Conservation (phyloP, 1,140 invertebrate genomes). For the Antheraea pernyi region DNA sequence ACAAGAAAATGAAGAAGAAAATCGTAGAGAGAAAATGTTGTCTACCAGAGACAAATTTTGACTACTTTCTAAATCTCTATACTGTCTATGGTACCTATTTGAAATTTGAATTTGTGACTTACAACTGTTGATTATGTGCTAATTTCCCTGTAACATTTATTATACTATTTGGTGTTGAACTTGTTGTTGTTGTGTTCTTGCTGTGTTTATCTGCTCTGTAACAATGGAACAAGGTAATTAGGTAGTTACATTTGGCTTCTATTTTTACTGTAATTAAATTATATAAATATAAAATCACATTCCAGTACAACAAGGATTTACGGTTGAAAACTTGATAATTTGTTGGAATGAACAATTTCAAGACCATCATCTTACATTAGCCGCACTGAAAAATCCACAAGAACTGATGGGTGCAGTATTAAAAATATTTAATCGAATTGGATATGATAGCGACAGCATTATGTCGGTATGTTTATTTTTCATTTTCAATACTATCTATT, state of each 20-base stretch:
- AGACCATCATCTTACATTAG: slow-evolving; percentile 38
- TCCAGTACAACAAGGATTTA: slow-evolving; percentile 31
- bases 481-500: too few relatives aligned
- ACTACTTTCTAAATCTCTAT: too few relatives aligned
- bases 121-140: too few relatives aligned
- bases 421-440: slow-evolving; percentile 50
- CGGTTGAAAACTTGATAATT: slow-evolving; percentile 46
- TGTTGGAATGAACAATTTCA: slow-evolving; percentile 58
- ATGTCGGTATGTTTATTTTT: slow-evolving; percentile 38
- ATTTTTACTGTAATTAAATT: background rate
- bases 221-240: slow-evolving; percentile 23
- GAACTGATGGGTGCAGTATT: slow-evolving; percentile 49
- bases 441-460: slow-evolving; percentile 53
- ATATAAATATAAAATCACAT: slow-evolving; percentile 10
- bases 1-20: too few relatives aligned
- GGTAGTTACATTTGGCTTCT: background rate
- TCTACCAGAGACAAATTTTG: too few relatives aligned
- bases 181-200: too few relatives aligned
- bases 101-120: too few relatives aligned
- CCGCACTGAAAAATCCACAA: slow-evolving; percentile 52
- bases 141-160: too few relatives aligned
- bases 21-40: too few relatives aligned
- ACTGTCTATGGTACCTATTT: too few relatives aligned
- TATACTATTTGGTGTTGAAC: too few relatives aligned
- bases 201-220: too few relatives aligned